A percentile compares a stretch with the other conserved stretches of the same genome.
Conservation (phyloP, 2,113 vertebrate species). For the Phaetusa simplex region DNA sequence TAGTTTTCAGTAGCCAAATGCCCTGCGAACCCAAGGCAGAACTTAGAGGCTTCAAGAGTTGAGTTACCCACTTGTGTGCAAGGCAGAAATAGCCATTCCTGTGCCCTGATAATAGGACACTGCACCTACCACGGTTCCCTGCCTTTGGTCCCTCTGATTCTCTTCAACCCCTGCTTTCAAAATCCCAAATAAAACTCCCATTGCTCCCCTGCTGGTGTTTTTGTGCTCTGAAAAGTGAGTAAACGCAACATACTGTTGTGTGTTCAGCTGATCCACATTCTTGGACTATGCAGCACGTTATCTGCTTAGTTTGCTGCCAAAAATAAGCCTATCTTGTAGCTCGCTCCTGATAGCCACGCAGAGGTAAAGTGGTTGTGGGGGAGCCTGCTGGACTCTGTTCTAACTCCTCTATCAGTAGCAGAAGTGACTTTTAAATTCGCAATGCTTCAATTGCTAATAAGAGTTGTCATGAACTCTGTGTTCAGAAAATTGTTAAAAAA, state of each 20-base stretch:
- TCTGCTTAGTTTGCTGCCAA: constrained; percentile 11
- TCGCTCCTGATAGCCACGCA: not conserved
- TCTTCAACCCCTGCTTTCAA: not conserved
- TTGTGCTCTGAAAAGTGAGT: not conserved
- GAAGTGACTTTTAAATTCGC: not conserved
- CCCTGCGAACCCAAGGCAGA: not conserved
- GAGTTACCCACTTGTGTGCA: not conserved
- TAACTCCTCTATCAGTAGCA: rapidly evolving
- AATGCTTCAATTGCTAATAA: rapidly evolving
- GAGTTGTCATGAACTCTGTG: rapidly evolving
- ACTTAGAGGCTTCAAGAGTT: not conserved
- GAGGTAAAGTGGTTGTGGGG: not conserved
- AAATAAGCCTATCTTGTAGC: not conserved
- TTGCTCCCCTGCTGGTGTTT: not conserved
- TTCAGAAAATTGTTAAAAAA: not conserved
- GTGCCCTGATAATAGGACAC: not conserved
- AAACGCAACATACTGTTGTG: rapidly evolving
- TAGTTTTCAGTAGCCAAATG: not conserved
- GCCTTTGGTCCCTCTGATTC: not conserved
- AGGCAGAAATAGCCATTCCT: not conserved
- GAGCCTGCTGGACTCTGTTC: not conserved
- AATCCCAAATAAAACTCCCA: not conserved
- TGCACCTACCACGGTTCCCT: rapidly evolving
- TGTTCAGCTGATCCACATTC: not conserved
- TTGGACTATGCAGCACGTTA: not conserved